Conservation (phyloP, 1,140 invertebrate genomes). For the Drosophila tristis region DNA sequence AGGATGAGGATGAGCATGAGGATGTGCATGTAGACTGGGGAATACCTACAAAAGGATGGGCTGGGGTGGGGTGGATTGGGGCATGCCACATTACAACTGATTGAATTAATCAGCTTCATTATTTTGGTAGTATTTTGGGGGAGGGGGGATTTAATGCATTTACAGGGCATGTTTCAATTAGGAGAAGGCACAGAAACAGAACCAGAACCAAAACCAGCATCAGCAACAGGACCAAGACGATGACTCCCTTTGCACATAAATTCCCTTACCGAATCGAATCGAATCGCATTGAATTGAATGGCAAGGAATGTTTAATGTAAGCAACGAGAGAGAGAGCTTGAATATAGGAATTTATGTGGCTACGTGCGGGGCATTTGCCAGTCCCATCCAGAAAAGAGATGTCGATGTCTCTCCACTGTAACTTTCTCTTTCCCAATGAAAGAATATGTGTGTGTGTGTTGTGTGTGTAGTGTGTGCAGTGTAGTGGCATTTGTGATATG, state of each 20-base stretch:
- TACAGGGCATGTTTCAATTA: slow-evolving; percentile 78
- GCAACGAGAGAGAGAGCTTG: slow-evolving; percentile 54
- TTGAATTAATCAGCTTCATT: slow-evolving; percentile 81
- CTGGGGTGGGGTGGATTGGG: background rate
- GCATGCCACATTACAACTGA: slow-evolving; percentile 59
- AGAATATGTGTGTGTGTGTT: slow-evolving; percentile 21
- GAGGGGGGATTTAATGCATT: slow-evolving; percentile 76
- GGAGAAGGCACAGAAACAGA: background rate
- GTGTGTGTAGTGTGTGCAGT: no score
- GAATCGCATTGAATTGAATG: slow-evolving; percentile 40
- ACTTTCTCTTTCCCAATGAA: background rate
- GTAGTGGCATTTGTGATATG: slow-evolving; percentile 57
- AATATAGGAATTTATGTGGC: slow-evolving; percentile 65
- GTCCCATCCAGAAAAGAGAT: background rate
- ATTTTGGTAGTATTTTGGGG: slow-evolving; percentile 58
- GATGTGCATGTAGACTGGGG: background rate
- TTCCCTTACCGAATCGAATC: slow-evolving; percentile 32
- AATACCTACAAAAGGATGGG: background rate
- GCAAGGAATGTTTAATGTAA: slow-evolving; percentile 54
- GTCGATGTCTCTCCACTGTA: background rate
- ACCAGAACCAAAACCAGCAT: slow-evolving; percentile 31
- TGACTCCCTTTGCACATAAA: slow-evolving; percentile 54
- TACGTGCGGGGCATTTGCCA: slow-evolving; percentile 72
- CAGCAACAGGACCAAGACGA: slow-evolving; percentile 7
- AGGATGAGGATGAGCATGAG: background rate